A percentile compares a stretch with the other conserved stretches of the same genome.
phyloP scores from a whole-genome alignment of 2,888 invertebrate species.

The Synergus gifuensis region DNA sequence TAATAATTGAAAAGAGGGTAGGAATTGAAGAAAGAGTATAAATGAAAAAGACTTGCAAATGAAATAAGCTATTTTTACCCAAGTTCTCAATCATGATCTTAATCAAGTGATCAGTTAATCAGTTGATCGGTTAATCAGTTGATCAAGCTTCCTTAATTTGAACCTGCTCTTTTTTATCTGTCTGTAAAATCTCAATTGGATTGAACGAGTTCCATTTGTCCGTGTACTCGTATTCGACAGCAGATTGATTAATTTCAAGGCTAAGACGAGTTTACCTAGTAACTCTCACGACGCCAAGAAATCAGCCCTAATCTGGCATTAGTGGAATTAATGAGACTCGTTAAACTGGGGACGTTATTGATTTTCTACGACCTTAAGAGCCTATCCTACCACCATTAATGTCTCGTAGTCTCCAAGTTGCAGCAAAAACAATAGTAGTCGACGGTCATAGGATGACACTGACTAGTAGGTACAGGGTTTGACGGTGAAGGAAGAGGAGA shows the following conservation, averaged over 20 bases:
- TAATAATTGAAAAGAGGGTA: background rate
- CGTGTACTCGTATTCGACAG: conserved; percentile 31
- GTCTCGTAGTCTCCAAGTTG: conserved; percentile 49
- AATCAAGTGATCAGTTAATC: background rate
- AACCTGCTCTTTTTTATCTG: conserved; percentile 13
- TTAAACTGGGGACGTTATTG: conserved; percentile 53
- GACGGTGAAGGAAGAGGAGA: conserved; percentile 46
- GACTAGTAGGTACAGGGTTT: conserved; percentile 42
- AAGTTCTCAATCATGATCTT: conserved; percentile 1
- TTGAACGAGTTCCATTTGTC: conserved; percentile 34
- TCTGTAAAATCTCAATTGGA: conserved; percentile 38
- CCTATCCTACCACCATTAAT: conserved; percentile 57
- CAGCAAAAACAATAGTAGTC: conserved; percentile 53
- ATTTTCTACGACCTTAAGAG: conserved; percentile 51
- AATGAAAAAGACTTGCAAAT: too few species aligned
- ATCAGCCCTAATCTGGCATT: conserved; percentile 41
- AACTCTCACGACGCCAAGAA: conserved; percentile 23
- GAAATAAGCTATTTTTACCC: background rate
- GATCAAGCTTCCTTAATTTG: conserved; percentile 37
- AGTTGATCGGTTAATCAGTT: background rate
- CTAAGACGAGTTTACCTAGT: conserved; percentile 39
- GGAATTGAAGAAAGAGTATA: background rate
- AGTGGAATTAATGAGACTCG: conserved; percentile 41
- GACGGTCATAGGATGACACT: conserved; percentile 54
- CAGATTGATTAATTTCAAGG: conserved; percentile 40